A percentile compares a stretch with the other conserved stretches of the same genome.
phyloP scores from a whole-genome alignment of 2,797 vertebrate genomes.

The Antennarius maculatus region DNA sequence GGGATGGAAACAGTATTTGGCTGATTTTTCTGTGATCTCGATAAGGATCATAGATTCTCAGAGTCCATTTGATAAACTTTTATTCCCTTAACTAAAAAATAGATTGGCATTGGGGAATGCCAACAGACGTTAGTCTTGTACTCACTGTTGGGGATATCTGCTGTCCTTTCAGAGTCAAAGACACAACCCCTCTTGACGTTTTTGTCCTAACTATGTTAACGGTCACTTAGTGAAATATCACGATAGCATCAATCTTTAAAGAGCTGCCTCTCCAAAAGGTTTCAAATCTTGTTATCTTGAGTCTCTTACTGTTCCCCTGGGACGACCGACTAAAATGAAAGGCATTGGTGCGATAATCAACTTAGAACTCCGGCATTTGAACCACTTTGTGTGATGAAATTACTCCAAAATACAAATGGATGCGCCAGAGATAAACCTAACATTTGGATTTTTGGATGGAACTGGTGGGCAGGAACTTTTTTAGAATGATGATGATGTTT shows the following conservation, averaged over 20 bases:
- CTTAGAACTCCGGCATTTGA: constrained; percentile 68
- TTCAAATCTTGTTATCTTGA: constrained; percentile 78
- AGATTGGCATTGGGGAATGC: constrained; percentile 19
- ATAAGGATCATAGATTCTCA: constrained; percentile 36
- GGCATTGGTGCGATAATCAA: constrained; percentile 74
- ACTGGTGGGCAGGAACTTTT: constrained; percentile 39
- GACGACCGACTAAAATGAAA: constrained; percentile 72
- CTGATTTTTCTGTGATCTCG: constrained; percentile 43
- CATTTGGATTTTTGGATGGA: constrained; percentile 40
- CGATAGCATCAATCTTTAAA: constrained; percentile 56
- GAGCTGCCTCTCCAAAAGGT: constrained; percentile 56
- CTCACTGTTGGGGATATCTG: constrained; percentile 28
- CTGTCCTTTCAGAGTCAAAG: constrained; percentile 37
- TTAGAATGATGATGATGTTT: constrained; percentile 57
- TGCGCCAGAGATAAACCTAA: constrained; percentile 39
- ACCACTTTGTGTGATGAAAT: constrained; percentile 81
- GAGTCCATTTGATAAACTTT: constrained; percentile 34
- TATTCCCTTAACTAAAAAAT: constrained; percentile 24
- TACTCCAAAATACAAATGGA: constrained; percentile 42
- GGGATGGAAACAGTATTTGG: constrained; percentile 70
- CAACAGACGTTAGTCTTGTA: constrained; percentile 36
- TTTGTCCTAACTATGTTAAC: constrained; percentile 63
- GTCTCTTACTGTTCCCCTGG: constrained; percentile 69
- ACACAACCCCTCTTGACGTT: constrained; percentile 31
- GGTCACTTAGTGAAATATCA: constrained; percentile 59